Percentiles rank a stretch among this genome's conserved stretches.
These are phyloP conservation scores for Eupithecia pulchellata DNA, from an alignment of 2,888 invertebrate genomes.

Conservation along the genomic window DNA sequence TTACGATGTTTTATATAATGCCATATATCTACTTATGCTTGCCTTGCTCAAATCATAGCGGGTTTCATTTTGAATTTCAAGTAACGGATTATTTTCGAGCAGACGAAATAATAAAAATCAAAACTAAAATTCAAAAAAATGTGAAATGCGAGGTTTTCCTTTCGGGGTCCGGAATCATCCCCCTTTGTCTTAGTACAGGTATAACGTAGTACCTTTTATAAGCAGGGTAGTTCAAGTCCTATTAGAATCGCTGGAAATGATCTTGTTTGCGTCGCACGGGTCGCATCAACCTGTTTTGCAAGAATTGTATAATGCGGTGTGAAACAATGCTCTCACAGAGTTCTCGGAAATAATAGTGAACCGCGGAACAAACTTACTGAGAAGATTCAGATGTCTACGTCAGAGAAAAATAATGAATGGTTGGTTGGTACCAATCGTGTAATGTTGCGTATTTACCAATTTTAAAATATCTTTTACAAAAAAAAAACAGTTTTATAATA, in stretches of 20 bases:
- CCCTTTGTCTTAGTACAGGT: not conserved
- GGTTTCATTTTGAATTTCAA: no score
- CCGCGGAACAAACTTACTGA: slow-evolving; percentile 2
- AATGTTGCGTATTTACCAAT: not conserved
- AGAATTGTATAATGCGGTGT: slow-evolving; percentile 40
- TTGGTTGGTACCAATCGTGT: not conserved
- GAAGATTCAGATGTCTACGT: not conserved
- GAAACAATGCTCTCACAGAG: slow-evolving; percentile 41
- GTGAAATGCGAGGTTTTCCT: not conserved
- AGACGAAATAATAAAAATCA: not conserved
- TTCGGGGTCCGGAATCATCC: not conserved
- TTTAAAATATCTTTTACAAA: not conserved
- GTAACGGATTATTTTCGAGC: not conserved
- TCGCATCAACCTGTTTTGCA: slow-evolving; percentile 35
- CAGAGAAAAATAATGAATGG: not conserved
- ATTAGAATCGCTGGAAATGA: slow-evolving; percentile 27
- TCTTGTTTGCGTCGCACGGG: slow-evolving; percentile 31
- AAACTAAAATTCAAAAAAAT: not conserved
- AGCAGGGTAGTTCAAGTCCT: not conserved
- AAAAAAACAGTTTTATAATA: not conserved
- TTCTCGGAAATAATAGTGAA: slow-evolving; percentile 39
- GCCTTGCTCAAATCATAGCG: not conserved
- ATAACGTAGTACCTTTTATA: not conserved
- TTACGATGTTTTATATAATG: not conserved
- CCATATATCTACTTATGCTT: not conserved